A percentile compares a stretch with the other conserved stretches of the same genome.
Conservation (phyloP, 2,888 invertebrate species). For the Odontocolon sp. region DNA sequence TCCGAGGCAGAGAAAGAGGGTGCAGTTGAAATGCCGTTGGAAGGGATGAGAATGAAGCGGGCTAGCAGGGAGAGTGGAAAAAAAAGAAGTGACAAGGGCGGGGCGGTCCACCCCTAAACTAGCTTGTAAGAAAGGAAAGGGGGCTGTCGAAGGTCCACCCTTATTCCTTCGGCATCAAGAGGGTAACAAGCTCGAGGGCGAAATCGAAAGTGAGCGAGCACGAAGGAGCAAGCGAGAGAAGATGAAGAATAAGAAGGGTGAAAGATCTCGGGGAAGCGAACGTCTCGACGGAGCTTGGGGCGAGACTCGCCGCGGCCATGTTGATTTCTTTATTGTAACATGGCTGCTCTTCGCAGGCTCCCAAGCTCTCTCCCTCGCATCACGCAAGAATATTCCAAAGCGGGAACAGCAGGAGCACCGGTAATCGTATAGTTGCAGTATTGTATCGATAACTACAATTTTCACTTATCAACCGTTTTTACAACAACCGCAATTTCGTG, state of each 20-base stretch:
- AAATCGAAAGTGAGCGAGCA: conserved; percentile 79
- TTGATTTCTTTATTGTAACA: conserved; percentile 80
- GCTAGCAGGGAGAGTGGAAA: conserved; percentile 48
- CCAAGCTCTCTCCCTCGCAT: conserved; percentile 58
- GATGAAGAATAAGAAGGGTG: conserved; percentile 43
- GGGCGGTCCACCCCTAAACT: conserved; percentile 78
- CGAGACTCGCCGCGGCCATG: conserved; percentile 76
- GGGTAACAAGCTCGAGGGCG: conserved; percentile 79
- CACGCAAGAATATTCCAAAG: conserved; percentile 69
- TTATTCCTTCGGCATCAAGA: conserved; percentile 71
- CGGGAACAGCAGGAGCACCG: no score
- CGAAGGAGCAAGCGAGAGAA: conserved; percentile 63
- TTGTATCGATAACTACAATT: no score
- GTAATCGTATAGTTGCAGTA: conserved; percentile 4
- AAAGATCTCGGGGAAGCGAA: conserved; percentile 68
- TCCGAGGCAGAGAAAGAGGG: conserved; percentile 31
- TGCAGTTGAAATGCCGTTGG: conserved; percentile 30
- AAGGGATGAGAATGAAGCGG: conserved; percentile 19
- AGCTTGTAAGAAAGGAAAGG: conserved; percentile 73
- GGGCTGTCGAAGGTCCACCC: conserved; percentile 66
- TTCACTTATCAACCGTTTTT: no score
- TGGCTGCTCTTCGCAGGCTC: conserved; percentile 79
- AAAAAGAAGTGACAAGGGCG: conserved; percentile 76
- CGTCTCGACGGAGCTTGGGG: conserved; percentile 56
- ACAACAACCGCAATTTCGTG: no score